phyloP scores from a whole-genome alignment of 1,140 invertebrate species.

The Cephus cinctus region DNA sequence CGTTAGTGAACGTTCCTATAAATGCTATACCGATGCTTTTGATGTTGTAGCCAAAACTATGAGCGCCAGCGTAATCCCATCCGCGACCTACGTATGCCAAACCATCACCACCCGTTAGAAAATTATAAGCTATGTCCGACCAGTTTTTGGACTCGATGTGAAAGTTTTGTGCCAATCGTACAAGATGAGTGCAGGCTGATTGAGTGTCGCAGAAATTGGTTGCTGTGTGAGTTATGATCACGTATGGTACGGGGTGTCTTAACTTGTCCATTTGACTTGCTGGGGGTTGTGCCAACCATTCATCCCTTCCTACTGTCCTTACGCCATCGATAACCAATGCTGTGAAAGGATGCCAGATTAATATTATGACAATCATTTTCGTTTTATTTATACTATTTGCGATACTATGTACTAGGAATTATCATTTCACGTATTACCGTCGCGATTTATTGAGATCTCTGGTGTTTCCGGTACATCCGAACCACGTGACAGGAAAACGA shows the following conservation, averaged over 20 bases:
- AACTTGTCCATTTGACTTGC: slow-evolving; percentile 49
- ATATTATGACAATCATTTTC: too few species aligned
- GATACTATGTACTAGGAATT: too few species aligned
- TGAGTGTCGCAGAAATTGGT: slow-evolving; percentile 55
- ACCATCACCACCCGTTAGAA: slow-evolving; percentile 77
- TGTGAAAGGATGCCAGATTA: neutral
- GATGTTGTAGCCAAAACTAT: slow-evolving; percentile 69
- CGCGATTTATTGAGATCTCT: slow-evolving; percentile 4
- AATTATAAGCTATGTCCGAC: slow-evolving; percentile 74
- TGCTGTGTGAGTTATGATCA: slow-evolving; percentile 76
- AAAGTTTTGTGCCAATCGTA: slow-evolving; percentile 67
- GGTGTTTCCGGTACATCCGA: neutral
- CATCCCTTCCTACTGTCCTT: slow-evolving; percentile 56
- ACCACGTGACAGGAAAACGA: slow-evolving; percentile 11
- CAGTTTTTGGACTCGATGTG: slow-evolving; percentile 69
- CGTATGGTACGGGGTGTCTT: slow-evolving; percentile 65
- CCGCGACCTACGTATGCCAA: slow-evolving; percentile 73
- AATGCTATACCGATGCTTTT: slow-evolving; percentile 73
- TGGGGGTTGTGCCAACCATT: slow-evolving; percentile 65
- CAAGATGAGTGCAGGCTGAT: slow-evolving; percentile 53
- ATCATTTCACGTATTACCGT: too few species aligned
- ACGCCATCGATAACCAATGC: slow-evolving; percentile 29
- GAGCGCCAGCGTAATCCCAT: slow-evolving; percentile 71
- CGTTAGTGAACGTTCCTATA: slow-evolving; percentile 57
- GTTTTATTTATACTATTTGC: too few species aligned